Evolutionary conservation across 2,113 vertebrate genomes (phyloP).

Genomic region (Tringa solitaria): DNA sequence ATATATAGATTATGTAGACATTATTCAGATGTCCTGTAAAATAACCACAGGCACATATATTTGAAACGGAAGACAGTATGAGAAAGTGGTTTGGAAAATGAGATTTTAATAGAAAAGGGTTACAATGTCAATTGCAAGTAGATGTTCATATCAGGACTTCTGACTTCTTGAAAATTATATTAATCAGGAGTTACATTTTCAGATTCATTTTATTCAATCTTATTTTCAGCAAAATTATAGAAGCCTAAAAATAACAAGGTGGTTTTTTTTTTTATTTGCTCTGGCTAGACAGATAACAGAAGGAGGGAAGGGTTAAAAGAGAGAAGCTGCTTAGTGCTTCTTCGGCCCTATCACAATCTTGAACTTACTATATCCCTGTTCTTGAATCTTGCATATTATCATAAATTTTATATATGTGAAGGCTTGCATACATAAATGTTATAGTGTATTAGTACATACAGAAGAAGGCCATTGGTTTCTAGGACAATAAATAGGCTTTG

Average conservation of each 20-base stretch:
- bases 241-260: background rate
- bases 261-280: background rate
- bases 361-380: background rate
- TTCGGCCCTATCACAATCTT: background rate
- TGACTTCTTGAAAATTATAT: background rate
- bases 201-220: background rate
- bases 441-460: background rate
- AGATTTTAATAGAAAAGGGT: background rate
- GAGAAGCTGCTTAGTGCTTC: background rate
- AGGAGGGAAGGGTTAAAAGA: background rate
- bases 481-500: background rate
- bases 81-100: background rate
- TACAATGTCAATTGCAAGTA: background rate
- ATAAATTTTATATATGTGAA: background rate
- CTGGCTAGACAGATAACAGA: background rate
- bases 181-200: background rate
- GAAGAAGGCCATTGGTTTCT: background rate
- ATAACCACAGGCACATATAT: background rate
- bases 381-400: background rate
- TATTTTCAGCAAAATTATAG: background rate
- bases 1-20: background rate
- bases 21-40: background rate
- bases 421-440: background rate
- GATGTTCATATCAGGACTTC: background rate
- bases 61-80: background rate